Base-by-base conservation (phyloP, 2,797 vertebrate species). In the Chiroxiphia lanceolata region DNA sequence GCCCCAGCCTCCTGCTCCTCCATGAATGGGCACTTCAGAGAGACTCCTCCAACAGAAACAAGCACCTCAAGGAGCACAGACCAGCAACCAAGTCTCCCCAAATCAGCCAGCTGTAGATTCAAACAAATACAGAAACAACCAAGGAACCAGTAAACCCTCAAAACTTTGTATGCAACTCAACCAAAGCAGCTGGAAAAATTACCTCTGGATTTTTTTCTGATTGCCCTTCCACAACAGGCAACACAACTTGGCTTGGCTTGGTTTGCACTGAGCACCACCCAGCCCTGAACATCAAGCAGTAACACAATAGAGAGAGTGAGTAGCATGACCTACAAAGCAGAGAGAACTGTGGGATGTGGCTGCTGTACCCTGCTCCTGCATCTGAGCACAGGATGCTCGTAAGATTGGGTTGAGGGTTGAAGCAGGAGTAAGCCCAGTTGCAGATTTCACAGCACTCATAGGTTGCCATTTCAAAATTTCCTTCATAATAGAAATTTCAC, bases 401-500 rank as follows among this genome's bases (percentile, higher is more conserved):
- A 47, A 45, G 48, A 36, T 1, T 79, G 33, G 34, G 59, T 45
- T 76, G 63, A 77, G 29, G 36, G 33, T n/a, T n/a, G 48, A 72
- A 94, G 64, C 20, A 56, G 36, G 23, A 83, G n/a, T n/a, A 72
- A 76, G 44, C 56, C 67, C 80, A 82, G 63, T 1, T 64, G n/a
- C 48, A 84, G 60, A 70, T 68, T 61, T 79, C 77, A 57, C 17
- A 47, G 53, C 4, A 4, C 36, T 50, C 17, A 29, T 2, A 56
- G 26, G 47, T 1, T 83, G 48, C 45, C 83, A 40, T 82, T 81
- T 87, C 59, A 84, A 92, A 40, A 63, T 63, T 87, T 90, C 40
- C 63, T 91, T 83, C 76, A 25, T 25, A 83, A 74, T 0, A 85
- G 83, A 91, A 91, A 95, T 95, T 93, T 82, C 92, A 64, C 2